phyloP scores from a whole-genome alignment of 1,140 invertebrate genomes.

The Drosophila takahashii region DNA sequence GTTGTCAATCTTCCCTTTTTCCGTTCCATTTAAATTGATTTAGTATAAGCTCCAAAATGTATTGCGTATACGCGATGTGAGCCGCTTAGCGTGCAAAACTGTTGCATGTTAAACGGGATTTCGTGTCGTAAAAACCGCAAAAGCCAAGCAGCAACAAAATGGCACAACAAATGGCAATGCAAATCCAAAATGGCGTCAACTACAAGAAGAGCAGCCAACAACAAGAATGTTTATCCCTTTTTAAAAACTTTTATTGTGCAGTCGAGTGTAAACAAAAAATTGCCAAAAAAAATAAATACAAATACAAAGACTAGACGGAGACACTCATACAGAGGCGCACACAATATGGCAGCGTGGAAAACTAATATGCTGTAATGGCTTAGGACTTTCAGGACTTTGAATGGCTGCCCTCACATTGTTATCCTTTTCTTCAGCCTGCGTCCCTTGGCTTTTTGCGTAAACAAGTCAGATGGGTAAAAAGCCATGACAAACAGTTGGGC shows the following conservation, averaged over 20 bases:
- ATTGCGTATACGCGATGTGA: slow-evolving; percentile 50
- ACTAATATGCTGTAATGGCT: slow-evolving; percentile 82
- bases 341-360: slow-evolving; percentile 57
- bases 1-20: neutral
- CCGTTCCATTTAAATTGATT: slow-evolving; percentile 25
- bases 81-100: slow-evolving; percentile 45
- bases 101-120: slow-evolving; percentile 53
- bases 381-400: slow-evolving; percentile 78
- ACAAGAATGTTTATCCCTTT: slow-evolving; percentile 63
- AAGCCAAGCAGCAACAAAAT: slow-evolving; percentile 24
- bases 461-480: slow-evolving; percentile 76
- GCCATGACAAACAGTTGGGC: slow-evolving; percentile 24
- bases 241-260: slow-evolving; percentile 76
- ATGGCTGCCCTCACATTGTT: slow-evolving; percentile 74
- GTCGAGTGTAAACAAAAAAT: slow-evolving; percentile 69
- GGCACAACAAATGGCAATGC: slow-evolving; percentile 24
- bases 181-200: slow-evolving; percentile 68
- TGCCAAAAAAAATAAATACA: slow-evolving; percentile 68
- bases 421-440: slow-evolving; percentile 60
- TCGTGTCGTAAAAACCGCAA: slow-evolving; percentile 28
- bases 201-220: slow-evolving; percentile 25
- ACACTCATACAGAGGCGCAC: neutral
- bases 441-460: slow-evolving; percentile 55
- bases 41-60: slow-evolving; percentile 20
- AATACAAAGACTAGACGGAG: slow-evolving; percentile 31